phyloP scores from a whole-genome alignment of 2,113 vertebrate genomes.

The Lutjanus erythropterus region DNA sequence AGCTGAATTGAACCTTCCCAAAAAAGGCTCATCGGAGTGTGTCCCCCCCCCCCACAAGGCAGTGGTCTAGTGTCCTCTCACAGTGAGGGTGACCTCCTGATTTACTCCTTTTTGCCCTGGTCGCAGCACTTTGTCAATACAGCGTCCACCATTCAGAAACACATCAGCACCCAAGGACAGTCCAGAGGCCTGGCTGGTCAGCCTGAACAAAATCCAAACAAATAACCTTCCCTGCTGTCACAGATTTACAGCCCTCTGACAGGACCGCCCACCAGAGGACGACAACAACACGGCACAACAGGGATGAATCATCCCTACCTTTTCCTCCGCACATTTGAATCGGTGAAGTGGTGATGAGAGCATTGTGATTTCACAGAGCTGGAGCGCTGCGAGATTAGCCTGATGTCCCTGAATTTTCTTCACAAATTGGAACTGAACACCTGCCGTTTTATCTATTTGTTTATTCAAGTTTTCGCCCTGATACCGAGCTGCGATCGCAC shows the following conservation, averaged over 20 bases:
- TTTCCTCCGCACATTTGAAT: constrained; percentile 42
- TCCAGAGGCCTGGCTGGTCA: constrained; percentile 60
- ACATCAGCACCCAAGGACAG: constrained; percentile 72
- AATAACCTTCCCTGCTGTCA: constrained; percentile 72
- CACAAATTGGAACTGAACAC: constrained; percentile 31
- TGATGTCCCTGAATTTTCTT: neutral
- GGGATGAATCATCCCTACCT: constrained; percentile 48
- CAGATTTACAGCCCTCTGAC: constrained; percentile 74
- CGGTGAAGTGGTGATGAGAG: neutral
- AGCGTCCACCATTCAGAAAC: constrained; percentile 61
- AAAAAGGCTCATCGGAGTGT: constrained; percentile 8
- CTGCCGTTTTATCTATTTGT: constrained; percentile 10
- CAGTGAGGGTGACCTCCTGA: constrained; percentile 72
- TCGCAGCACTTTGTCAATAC: constrained; percentile 74
- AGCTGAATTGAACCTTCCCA: constrained; percentile 52
- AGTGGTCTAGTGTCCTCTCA: constrained; percentile 11
- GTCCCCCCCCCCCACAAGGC: neutral
- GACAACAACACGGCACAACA: constrained; percentile 41
- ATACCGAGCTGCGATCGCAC: constrained; percentile 22
- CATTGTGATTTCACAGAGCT: constrained; percentile 20
- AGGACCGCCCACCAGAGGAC: constrained; percentile 58
- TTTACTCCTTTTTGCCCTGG: constrained; percentile 73
- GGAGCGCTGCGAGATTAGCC: neutral
- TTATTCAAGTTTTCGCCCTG: constrained; percentile 2
- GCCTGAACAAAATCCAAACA: constrained; percentile 75